Evolutionary conservation across 2,113 vertebrate species (phyloP).

Genomic region (Felis chaus): DNA sequence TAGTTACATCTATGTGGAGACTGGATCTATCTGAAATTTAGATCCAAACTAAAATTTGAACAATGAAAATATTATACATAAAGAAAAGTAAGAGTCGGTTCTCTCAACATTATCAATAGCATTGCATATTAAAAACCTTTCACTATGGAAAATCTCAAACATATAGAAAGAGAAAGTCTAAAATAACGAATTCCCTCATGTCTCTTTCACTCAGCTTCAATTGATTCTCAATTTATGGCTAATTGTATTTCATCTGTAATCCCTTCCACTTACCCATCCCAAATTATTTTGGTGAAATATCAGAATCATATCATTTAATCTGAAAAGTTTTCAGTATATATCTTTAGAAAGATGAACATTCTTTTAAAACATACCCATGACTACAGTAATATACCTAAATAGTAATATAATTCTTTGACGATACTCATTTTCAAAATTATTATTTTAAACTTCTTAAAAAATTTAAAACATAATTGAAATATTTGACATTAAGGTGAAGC

Average conservation of each 20-base stretch:
- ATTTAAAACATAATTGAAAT: not conserved
- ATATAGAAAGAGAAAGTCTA: not conserved
- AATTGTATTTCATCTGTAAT: not conserved
- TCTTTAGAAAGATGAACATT: not conserved
- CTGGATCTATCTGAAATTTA: constrained; percentile 2
- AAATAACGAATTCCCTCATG: not conserved
- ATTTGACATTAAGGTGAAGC: not conserved
- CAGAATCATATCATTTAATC: not conserved
- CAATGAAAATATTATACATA: not conserved
- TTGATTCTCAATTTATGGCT: not conserved
- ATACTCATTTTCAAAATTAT: not conserved
- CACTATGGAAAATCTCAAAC: not conserved
- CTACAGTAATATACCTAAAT: not conserved
- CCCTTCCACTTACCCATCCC: not conserved
- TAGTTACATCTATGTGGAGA: not conserved
- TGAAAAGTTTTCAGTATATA: not conserved
- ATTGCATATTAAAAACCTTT: not conserved
- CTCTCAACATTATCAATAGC: not conserved
- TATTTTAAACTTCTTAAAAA: not conserved
- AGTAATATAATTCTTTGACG: not conserved
- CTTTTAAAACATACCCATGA: not conserved
- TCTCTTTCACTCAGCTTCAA: not conserved
- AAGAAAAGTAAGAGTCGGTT: not conserved
- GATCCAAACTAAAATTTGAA: constrained; percentile 10
- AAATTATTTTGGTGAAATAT: constrained; percentile 23